Conservation (phyloP, 2,888 invertebrate genomes). For the Nemotelus pantherinus region DNA sequence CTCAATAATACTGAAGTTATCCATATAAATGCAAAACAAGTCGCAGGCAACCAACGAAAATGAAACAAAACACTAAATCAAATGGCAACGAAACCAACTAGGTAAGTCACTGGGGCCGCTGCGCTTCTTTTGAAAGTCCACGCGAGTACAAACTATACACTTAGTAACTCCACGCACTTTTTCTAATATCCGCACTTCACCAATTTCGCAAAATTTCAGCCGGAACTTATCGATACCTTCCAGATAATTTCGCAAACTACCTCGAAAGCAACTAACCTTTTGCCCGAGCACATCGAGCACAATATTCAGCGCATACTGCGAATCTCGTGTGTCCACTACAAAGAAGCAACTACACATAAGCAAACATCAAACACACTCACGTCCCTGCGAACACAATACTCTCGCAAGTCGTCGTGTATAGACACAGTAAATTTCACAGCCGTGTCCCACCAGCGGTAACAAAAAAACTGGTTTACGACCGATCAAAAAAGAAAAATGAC, state of each 20-base stretch:
- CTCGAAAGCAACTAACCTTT: constrained; percentile 42
- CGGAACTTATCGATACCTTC: constrained; percentile 3
- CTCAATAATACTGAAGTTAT: constrained; percentile 21
- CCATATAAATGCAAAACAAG: constrained; percentile 40
- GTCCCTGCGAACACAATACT: constrained; percentile 44
- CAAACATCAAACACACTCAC: constrained; percentile 43
- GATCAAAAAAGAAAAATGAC: constrained; percentile 8
- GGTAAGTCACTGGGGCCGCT: constrained; percentile 48
- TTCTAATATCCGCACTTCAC: neutral
- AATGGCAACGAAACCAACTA: constrained; percentile 49
- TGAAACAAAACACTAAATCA: constrained; percentile 51
- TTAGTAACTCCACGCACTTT: neutral
- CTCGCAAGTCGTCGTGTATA: neutral
- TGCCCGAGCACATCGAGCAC: constrained; percentile 6
- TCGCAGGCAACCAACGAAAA: constrained; percentile 51
- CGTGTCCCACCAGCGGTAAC: constrained; percentile 24
- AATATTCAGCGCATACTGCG: constrained; percentile 34
- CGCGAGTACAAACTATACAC: neutral
- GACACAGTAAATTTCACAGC: neutral
- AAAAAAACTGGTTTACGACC: constrained; percentile 23
- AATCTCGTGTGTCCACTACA: constrained; percentile 13
- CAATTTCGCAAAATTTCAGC: neutral
- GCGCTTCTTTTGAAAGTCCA: constrained; percentile 43
- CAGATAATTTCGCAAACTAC: constrained; percentile 27
- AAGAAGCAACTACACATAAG: neutral